Percentiles rank a stretch among this genome's conserved stretches.
Conservation (phyloP, 2,797 vertebrate species). For the Gymnopithys bicolor region DNA sequence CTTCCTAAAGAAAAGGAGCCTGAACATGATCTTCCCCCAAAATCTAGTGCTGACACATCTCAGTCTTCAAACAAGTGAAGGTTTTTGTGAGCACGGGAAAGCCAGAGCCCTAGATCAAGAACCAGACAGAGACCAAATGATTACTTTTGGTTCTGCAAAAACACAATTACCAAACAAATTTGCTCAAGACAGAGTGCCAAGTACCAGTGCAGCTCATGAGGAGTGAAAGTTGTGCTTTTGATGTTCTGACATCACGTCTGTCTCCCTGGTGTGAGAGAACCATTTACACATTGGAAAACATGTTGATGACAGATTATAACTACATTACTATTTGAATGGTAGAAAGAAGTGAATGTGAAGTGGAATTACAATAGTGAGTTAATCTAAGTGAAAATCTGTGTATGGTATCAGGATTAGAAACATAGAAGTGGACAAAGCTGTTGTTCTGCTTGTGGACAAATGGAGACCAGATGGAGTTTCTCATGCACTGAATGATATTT, state of each 20-base stretch:
- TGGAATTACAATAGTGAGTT: neutral
- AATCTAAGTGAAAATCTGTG: neutral
- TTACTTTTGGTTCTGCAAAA: neutral
- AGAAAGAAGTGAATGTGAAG: neutral
- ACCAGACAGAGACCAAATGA: rapidly evolving
- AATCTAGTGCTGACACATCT: neutral
- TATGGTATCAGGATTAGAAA: neutral
- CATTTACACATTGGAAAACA: neutral
- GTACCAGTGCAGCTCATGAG: neutral
- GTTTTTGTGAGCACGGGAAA: neutral
- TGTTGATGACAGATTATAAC: neutral
- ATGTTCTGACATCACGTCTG: neutral
- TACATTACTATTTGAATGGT: neutral
- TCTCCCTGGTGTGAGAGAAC: neutral
- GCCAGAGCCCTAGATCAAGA: neutral
- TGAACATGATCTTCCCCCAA: neutral
- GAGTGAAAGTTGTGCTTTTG: neutral
- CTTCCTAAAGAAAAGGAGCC: neutral
- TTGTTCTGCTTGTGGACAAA: neutral
- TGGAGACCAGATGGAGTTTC: neutral
- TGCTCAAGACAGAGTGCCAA: neutral
- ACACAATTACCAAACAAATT: neutral
- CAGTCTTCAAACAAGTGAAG: neutral
- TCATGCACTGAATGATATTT: neutral
- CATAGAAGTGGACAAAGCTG: neutral